Evolutionary conservation across 2,113 vertebrate species (phyloP), one percentile per base, ranked within the genome.

Genomic region (Bothrops jararaca): DNA sequence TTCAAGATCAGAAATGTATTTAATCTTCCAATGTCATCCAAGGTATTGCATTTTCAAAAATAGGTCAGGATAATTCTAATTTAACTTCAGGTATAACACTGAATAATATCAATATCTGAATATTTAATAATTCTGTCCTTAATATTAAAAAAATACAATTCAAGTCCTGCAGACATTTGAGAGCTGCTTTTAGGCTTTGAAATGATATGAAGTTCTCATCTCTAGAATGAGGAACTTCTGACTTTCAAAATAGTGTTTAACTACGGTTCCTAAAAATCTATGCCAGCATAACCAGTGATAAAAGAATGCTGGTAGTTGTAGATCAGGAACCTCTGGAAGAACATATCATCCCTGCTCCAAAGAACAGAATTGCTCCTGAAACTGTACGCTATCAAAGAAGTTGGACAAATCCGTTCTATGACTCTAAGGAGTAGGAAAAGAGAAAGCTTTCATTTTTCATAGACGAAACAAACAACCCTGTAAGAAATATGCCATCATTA

Each of bases 371-470:
- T 34, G 54, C 26, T 42, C 54, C 42, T 86, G 15, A 86, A 20
- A 57, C 48, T 86, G 58, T 39, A 60, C 5, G 15, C 60, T 15
- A 50, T 60, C 58, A 34, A 45, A 58, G 15, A 50, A 91, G 18
- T n/a, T 86, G 42, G 26, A 95, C 94, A n/a, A n/a, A n/a, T n/a
- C n/a, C n/a, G n/a, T n/a, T n/a, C n/a, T n/a, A n/a, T n/a, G n/a
- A n/a, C n/a, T n/a, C 1, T 13, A 92, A 89, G 57, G 45, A n/a
- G 12, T n/a, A n/a, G 64, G 29, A 29, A 15, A 69, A n/a, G 12
- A 69, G 64, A 93, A 90, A 91, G 1, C 64, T 80, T 58, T 85
- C 11, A 89, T 86, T 94, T 94, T 89, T 94, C 92, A 95, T 56
- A 42, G 2, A 34, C 1, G 34, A 50, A 58, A 86, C 74, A 39